Evolutionary conservation across 1,140 invertebrate genomes (phyloP).

Genomic region (Laupala kohalensis): DNA sequence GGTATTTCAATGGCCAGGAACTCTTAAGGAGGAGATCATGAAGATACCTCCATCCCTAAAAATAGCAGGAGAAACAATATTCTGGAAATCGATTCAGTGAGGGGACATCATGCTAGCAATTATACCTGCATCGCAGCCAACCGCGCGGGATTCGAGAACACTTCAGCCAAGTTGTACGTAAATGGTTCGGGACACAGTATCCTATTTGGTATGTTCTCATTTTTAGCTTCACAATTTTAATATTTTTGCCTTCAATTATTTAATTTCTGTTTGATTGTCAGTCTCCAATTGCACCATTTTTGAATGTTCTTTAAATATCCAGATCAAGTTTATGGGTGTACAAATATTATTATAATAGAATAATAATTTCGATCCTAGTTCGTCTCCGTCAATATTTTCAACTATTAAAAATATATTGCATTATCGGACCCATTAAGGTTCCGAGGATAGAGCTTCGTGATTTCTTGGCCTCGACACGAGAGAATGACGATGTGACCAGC

Average conservation of each 20-base stretch:
- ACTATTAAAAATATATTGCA: too few species aligned
- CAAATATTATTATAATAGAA: too few species aligned
- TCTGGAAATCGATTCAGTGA: conserved; percentile 31
- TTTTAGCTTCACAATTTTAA: background rate
- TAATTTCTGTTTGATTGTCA: background rate
- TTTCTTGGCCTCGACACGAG: too few species aligned
- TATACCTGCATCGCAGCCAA: conserved; percentile 68
- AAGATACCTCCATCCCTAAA: conserved; percentile 28
- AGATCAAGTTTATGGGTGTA: too few species aligned
- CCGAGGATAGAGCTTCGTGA: too few species aligned
- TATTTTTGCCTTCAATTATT: background rate
- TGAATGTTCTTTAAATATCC: too few species aligned
- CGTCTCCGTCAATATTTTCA: too few species aligned
- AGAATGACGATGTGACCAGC: too few species aligned
- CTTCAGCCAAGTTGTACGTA: conserved; percentile 41
- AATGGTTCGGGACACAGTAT: conserved; percentile 27
- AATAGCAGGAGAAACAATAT: conserved; percentile 24
- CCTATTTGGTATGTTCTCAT: too few species aligned
- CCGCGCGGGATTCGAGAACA: conserved; percentile 46
- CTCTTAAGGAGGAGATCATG: conserved; percentile 20
- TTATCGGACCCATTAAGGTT: too few species aligned
- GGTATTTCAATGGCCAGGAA: conserved; percentile 25
- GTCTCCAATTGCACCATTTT: too few species aligned
- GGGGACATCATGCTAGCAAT: conserved; percentile 48
- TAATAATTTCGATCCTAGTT: too few species aligned